Evolutionary conservation across 1,140 invertebrate genomes (phyloP).

Genomic region (Pentalonia nigronervosa): DNA sequence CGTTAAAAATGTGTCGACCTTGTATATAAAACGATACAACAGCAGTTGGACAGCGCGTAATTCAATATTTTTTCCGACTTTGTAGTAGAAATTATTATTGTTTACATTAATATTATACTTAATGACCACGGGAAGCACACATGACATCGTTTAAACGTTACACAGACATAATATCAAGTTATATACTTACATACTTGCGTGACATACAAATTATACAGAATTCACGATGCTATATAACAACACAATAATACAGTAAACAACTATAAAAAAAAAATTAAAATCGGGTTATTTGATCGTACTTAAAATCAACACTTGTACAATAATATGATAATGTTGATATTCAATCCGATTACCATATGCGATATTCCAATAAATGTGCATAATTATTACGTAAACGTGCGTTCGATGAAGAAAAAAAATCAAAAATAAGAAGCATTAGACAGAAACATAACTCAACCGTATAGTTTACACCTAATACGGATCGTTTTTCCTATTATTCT

Average conservation of each 20-base stretch:
- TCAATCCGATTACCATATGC: background rate
- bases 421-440: background rate
- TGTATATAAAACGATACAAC: background rate
- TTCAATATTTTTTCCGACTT: background rate
- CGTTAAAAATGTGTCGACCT: background rate
- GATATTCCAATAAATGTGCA: background rate
- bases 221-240: background rate
- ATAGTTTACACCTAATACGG: background rate
- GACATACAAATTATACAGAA: constrained; percentile 16
- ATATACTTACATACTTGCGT: background rate
- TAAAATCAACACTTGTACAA: background rate
- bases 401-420: background rate
- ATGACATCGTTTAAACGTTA: background rate
- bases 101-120: background rate
- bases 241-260: background rate
- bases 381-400: background rate
- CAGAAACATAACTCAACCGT: background rate
- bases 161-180: background rate
- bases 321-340: constrained; percentile 2
- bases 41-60: background rate
- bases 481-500: background rate
- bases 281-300: background rate
- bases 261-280: constrained; percentile 7
- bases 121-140: background rate
- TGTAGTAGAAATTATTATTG: background rate